Conservation (phyloP, 1,140 invertebrate species). For the fruit fly (Drosophila melanogaster) region DNA sequence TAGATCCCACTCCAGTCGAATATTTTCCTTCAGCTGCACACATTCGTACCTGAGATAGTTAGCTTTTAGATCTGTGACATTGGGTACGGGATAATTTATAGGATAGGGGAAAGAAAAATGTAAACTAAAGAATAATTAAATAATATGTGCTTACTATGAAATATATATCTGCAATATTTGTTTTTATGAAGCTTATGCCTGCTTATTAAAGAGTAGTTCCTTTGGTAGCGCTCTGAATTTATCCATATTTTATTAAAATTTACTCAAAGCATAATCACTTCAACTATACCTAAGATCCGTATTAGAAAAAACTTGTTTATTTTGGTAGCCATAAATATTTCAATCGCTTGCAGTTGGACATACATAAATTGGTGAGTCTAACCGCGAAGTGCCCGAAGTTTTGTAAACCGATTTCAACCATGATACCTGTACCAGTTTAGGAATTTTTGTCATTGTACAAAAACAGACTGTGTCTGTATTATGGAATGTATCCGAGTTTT, state of each 20-base stretch:
- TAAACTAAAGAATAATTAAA: no score
- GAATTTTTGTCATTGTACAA: conserved; percentile 36
- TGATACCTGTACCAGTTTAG: conserved; percentile 42
- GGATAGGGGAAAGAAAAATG: not conserved
- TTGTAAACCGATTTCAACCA: conserved; percentile 29
- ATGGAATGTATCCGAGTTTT: not conserved
- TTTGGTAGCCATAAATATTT: conserved; percentile 31
- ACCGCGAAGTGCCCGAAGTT: conserved; percentile 21
- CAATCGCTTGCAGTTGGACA: conserved; percentile 20
- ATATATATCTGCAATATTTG: no score
- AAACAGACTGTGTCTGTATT: conserved; percentile 13
- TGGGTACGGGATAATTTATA: conserved; percentile 23
- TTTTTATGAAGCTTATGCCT: no score
- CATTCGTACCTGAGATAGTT: conserved; percentile 43
- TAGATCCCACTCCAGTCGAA: conserved; percentile 11
- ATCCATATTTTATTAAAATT: conserved; percentile 2
- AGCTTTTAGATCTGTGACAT: conserved; percentile 33
- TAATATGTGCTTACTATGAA: no score
- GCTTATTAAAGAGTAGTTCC: no score
- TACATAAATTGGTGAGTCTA: conserved; percentile 14
- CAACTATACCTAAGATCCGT: conserved; percentile 19
- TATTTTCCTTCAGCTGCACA: conserved; percentile 9
- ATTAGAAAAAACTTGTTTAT: conserved; percentile 36
- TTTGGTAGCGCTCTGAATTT: not conserved
- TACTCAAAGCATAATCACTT: conserved; percentile 8